phyloP scores from a whole-genome alignment of 2,113 vertebrate genomes.

The Apteryx owenii region DNA sequence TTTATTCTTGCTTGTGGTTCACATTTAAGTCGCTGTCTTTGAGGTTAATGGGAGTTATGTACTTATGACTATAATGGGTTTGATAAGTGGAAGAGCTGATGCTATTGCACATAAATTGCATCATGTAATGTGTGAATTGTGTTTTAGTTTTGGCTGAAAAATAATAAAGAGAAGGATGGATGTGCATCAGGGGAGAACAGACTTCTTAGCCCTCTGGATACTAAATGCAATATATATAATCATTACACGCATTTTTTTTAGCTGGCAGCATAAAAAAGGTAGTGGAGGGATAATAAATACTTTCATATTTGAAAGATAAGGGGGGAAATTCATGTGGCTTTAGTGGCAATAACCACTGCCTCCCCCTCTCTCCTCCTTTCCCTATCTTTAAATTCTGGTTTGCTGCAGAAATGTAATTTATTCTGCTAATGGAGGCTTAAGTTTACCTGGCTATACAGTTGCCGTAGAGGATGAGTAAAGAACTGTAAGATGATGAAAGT shows the following conservation, averaged over 20 bases:
- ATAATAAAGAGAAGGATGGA: neutral
- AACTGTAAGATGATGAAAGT: neutral
- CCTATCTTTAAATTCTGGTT: neutral
- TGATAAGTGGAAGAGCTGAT: neutral
- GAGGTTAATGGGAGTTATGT: neutral
- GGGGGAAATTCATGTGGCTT: neutral
- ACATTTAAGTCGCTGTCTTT: rapidly evolving
- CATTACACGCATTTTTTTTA: neutral
- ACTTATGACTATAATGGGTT: neutral
- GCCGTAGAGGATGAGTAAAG: neutral
- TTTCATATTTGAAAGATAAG: neutral
- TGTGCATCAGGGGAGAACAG: neutral
- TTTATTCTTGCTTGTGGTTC: neutral
- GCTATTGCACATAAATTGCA: neutral
- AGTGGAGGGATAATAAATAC: neutral
- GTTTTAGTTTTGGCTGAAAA: neutral
- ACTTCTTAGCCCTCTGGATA: neutral
- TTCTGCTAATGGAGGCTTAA: neutral
- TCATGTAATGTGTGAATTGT: neutral
- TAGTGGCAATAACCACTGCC: rapidly evolving
- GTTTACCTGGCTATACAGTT: neutral
- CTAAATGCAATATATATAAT: neutral
- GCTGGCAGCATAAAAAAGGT: neutral
- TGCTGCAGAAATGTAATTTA: rapidly evolving
- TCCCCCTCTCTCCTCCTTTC: neutral